Evolutionary conservation across 2,888 invertebrate species (phyloP).

Genomic region (Idaea dimidiata): DNA sequence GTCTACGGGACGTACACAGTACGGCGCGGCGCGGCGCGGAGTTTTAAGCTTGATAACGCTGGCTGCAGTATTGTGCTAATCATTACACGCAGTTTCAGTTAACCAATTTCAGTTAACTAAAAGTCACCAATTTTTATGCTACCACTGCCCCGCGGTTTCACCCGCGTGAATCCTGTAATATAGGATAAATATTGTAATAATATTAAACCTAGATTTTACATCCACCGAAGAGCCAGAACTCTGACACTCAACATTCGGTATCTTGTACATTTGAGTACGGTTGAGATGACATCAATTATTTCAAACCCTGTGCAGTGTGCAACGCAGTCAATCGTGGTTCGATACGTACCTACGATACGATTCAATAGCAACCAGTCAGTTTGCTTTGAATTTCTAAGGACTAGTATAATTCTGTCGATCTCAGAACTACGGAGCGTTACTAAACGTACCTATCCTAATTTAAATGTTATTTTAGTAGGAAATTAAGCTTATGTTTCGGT

Average conservation of each 20-base stretch:
- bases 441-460: too few species aligned
- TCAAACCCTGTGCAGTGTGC: constrained; percentile 38
- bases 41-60: constrained; percentile 18
- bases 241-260: constrained; percentile 23
- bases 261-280: constrained; percentile 38
- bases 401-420: constrained; percentile 29
- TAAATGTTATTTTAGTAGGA: too few species aligned
- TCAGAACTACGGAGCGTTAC: constrained; percentile 2
- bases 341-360: constrained; percentile 30
- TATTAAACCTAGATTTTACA: too few species aligned
- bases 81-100: constrained; percentile 1
- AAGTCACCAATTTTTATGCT: too few species aligned
- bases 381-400: constrained; percentile 43
- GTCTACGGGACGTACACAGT: constrained; percentile 27
- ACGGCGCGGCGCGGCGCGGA: constrained; percentile 10
- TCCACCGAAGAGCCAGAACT: constrained; percentile 17
- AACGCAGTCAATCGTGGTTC: constrained; percentile 33
- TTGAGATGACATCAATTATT: constrained; percentile 56
- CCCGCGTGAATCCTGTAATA: too few species aligned
- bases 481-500: too few species aligned
- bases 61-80: constrained; percentile 20
- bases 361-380: constrained; percentile 38
- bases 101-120: too few species aligned
- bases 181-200: too few species aligned
- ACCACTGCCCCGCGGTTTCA: too few species aligned